These are phyloP conservation scores for Drosophila anomalipes DNA, from an alignment of 2,888 invertebrate species.

Conservation along the genomic window DNA sequence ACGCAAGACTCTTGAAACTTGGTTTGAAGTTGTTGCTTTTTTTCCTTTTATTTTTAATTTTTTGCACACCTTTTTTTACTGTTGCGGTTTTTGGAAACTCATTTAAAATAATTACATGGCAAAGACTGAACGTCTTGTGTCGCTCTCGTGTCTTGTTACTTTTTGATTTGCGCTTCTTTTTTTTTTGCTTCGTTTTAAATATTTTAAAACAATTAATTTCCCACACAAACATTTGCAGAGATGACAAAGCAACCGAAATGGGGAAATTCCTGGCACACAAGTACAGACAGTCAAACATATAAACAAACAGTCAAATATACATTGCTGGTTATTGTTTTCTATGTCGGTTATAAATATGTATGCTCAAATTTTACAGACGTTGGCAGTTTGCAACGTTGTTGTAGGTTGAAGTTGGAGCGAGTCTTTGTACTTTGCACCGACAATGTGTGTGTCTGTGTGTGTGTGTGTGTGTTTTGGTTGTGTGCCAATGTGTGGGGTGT, in stretches of 20 bases:
- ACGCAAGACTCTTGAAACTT: slow-evolving; percentile 17
- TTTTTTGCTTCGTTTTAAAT: slow-evolving; percentile 25
- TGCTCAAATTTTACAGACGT: slow-evolving; percentile 21
- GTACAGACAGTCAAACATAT: slow-evolving; percentile 4
- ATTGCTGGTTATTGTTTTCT: slow-evolving; percentile 30
- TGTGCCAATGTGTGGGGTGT: slow-evolving; percentile 35
- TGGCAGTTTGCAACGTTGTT: slow-evolving; percentile 12
- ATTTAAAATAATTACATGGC: slow-evolving; percentile 70
- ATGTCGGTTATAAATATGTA: slow-evolving; percentile 35
- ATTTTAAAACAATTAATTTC: slow-evolving; percentile 69
- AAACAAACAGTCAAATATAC: background rate
- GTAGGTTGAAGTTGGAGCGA: slow-evolving; percentile 24
- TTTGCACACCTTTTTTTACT: slow-evolving; percentile 10
- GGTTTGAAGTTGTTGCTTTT: slow-evolving; percentile 23
- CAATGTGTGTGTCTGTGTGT: slow-evolving; percentile 10
- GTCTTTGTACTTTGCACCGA: slow-evolving; percentile 34
- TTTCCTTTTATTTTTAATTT: background rate
- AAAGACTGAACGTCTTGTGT: slow-evolving; percentile 34
- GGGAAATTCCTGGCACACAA: slow-evolving; percentile 71
- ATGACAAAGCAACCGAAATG: slow-evolving; percentile 65
- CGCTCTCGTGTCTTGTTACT: slow-evolving; percentile 20
- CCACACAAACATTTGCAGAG: slow-evolving; percentile 61
- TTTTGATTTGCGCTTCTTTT: slow-evolving; percentile 7
- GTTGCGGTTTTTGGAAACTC: slow-evolving; percentile 65
- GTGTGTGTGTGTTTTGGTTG: slow-evolving; percentile 18